These are phyloP conservation scores for Meles meles DNA, from an alignment of 2,113 vertebrate species.

Conservation along the genomic window DNA sequence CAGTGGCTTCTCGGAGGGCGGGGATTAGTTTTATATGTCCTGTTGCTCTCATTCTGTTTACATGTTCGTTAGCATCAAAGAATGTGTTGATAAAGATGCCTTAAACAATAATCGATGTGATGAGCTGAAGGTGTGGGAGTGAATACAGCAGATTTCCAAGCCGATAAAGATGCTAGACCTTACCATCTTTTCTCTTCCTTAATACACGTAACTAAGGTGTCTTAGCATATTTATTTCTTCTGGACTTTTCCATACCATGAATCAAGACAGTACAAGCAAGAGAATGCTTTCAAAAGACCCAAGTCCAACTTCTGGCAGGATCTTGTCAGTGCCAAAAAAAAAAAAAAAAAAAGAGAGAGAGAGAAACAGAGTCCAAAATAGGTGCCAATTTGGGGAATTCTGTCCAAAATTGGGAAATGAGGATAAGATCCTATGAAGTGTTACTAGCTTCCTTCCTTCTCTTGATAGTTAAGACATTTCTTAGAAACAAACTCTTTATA, in stretches of 20 bases:
- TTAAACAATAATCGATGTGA: not conserved
- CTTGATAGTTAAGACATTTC: conserved; percentile 5
- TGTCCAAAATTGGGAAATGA: not conserved
- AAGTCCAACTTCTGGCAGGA: conserved; percentile 3
- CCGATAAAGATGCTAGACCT: not conserved
- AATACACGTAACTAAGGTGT: not conserved
- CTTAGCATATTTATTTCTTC: conserved; percentile 3
- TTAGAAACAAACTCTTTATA: not conserved
- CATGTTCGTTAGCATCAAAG: not conserved
- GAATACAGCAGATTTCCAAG: not conserved
- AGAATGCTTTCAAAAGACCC: conserved; percentile 8
- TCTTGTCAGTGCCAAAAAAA: not conserved
- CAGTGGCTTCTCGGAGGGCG: conserved; percentile 21
- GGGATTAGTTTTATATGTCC: not conserved
- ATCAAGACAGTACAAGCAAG: conserved; percentile 1
- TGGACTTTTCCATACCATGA: not conserved
- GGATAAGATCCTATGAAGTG: not conserved
- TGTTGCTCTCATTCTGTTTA: not conserved
- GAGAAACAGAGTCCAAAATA: not conserved
- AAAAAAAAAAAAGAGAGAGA: not conserved
- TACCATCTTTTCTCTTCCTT: not conserved
- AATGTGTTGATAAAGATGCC: conserved; percentile 40
- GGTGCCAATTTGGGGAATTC: conserved; percentile 14
- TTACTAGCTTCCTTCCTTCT: conserved; percentile 2
- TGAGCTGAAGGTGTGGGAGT: not conserved